These are phyloP conservation scores for Chionis minor DNA, from an alignment of 2,113 vertebrate species.

Conservation along the genomic window DNA sequence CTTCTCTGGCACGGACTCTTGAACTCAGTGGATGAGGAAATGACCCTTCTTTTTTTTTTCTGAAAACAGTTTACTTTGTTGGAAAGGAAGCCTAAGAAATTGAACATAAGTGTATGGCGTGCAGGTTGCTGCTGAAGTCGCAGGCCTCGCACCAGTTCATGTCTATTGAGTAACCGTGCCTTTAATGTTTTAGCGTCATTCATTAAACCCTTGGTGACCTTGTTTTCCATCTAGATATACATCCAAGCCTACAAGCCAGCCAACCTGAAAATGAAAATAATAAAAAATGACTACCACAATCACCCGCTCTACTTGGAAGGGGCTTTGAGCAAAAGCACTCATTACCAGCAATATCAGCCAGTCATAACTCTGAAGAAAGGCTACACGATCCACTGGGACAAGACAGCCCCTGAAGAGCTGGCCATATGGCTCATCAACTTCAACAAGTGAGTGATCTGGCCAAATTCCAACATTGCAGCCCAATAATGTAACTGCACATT, in stretches of 20 bases:
- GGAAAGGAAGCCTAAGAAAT: neutral
- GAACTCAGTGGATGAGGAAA: neutral
- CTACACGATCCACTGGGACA: constrained; percentile 96
- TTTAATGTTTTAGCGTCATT: neutral
- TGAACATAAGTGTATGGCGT: neutral
- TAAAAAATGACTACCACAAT: constrained; percentile 88
- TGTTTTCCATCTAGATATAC: constrained; percentile 81
- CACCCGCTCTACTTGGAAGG: constrained; percentile 86
- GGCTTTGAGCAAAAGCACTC: constrained; percentile 87
- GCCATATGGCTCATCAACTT: constrained; percentile 97
- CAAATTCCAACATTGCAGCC: neutral
- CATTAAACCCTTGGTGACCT: neutral
- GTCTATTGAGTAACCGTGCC: neutral
- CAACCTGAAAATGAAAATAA: constrained; percentile 86
- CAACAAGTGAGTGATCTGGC: constrained; percentile 83
- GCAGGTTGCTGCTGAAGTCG: neutral
- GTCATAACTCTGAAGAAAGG: constrained; percentile 89
- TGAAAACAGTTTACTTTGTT: neutral
- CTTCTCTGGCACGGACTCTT: neutral
- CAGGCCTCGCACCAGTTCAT: neutral
- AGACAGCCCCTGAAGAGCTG: constrained; percentile 87
- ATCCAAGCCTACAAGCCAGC: constrained; percentile 89
- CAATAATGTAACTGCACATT: neutral
- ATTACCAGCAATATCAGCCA: constrained; percentile 98
- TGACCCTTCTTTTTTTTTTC: neutral